Conservation (phyloP, 2,888 invertebrate species). For the Drosophila picticornis region DNA sequence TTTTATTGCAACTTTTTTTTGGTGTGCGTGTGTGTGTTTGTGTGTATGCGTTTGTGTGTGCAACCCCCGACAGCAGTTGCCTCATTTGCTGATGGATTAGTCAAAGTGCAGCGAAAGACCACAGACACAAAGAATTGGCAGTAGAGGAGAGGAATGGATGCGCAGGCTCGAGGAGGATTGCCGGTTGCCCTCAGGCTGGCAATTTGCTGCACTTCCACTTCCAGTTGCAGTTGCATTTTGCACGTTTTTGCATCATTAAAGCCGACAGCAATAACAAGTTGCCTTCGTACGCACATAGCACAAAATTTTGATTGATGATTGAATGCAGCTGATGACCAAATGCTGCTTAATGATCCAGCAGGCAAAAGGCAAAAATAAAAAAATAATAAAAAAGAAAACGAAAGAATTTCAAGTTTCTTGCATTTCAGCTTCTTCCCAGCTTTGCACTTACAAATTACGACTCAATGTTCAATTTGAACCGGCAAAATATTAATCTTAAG, state of each 20-base stretch:
- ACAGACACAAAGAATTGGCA: slow-evolving; percentile 16
- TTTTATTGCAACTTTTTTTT: slow-evolving; percentile 57
- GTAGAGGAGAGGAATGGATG: background rate
- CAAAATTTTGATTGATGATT: slow-evolving; percentile 80
- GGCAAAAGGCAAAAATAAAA: slow-evolving; percentile 49
- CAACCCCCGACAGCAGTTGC: slow-evolving; percentile 59
- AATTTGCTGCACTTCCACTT: slow-evolving; percentile 50
- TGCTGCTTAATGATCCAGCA: slow-evolving; percentile 76
- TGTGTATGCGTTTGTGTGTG: slow-evolving; percentile 35
- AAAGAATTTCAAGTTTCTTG: slow-evolving; percentile 50
- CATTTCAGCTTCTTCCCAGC: slow-evolving; percentile 11
- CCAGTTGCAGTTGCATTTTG: slow-evolving; percentile 47
- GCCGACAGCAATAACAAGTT: slow-evolving; percentile 29
- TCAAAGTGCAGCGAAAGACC: slow-evolving; percentile 68
- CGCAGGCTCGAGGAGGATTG: background rate
- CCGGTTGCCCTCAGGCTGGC: slow-evolving; percentile 32
- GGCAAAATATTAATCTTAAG: slow-evolving; percentile 17
- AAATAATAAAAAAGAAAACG: slow-evolving; percentile 24
- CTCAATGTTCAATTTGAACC: slow-evolving; percentile 6
- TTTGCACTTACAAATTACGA: slow-evolving; percentile 3
- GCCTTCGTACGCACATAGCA: slow-evolving; percentile 71
- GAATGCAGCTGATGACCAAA: slow-evolving; percentile 72
- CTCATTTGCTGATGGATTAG: slow-evolving; percentile 81
- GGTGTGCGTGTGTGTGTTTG: slow-evolving; percentile 20
- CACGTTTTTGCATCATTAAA: slow-evolving; percentile 40